Base-by-base conservation (phyloP, 2,113 vertebrate species). In the Epinephelus fuscoguttatus region DNA sequence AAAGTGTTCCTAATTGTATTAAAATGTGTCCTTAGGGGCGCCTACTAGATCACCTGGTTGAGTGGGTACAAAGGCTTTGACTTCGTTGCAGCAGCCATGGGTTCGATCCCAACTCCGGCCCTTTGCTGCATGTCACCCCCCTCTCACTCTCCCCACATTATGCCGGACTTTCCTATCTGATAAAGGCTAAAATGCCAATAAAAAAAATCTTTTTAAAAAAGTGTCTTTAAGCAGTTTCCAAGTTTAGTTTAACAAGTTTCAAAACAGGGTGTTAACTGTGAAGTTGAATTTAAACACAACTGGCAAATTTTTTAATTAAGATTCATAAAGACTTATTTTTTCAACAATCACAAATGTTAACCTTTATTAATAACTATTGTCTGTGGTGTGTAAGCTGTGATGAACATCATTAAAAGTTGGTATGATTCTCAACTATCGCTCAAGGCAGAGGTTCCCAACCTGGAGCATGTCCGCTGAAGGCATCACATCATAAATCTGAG, bases 111-210 rank as follows among this genome's bases (percentile, higher is more conserved):
- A 30, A 30, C 30, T 30, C 30, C 4, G 30, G 30, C 30, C 30
- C 3, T 30, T 30, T 30, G 30, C 30, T 30, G 30, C 30, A 30
- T 30, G 30, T 30, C 30, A 30, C 30, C 30, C 30, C 30, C 30
- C 30, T 30, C 30, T 30, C 30, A 0, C 4, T 30, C 30, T 30
- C 0, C 30, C 30, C 30, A 30, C 0, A 0, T 30, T 0, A 30
- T 30, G 30, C 30, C 4, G 0, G 30, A 30, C 30, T 30, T 30
- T 30, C 30, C 30, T 30, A 30, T 30, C 30, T 30, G 30, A 30
- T 30, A 30, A 30, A 30, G 30, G 30, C 30, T 30, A 30, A 30
- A 30, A 30, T 30, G 3, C 30, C 30, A 30, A 30, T 3, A n/a
- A 30, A 27, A 27, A 27, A 25, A 25, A 25, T 25, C 25, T 25